Conservation (phyloP, 1,140 invertebrate species). For the Drosophila sproati region DNA sequence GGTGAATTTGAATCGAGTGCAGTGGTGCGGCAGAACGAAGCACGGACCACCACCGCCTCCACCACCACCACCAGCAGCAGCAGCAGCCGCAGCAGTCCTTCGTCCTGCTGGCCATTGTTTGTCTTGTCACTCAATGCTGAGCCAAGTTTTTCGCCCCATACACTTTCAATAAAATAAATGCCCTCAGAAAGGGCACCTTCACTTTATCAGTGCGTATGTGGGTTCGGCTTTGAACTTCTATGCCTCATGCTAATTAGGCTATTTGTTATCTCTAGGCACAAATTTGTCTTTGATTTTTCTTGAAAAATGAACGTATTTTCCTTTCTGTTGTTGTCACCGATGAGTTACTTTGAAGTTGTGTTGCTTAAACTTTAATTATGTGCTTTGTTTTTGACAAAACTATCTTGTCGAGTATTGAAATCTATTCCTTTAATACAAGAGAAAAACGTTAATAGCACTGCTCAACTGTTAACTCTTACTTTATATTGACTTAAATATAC, state of each 20-base stretch:
- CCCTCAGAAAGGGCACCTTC: slow-evolving; percentile 19
- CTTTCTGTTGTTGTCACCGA: background rate
- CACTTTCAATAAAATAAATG: slow-evolving; percentile 45
- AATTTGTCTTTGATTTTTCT: slow-evolving; percentile 19
- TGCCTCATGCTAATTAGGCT: slow-evolving; percentile 23
- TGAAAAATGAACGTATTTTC: background rate
- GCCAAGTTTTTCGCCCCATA: slow-evolving; percentile 41
- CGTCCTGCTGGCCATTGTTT: slow-evolving; percentile 59
- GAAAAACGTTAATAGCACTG: too few relatives aligned
- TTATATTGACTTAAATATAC: too few relatives aligned
- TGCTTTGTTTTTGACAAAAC: background rate
- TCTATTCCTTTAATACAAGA: background rate
- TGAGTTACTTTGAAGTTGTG: background rate
- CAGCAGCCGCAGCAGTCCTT: slow-evolving; percentile 23
- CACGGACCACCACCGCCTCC: background rate
- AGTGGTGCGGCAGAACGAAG: slow-evolving; percentile 52
- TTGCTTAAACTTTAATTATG: background rate
- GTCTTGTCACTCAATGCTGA: slow-evolving; percentile 60
- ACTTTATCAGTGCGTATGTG: slow-evolving; percentile 25
- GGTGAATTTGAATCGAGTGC: slow-evolving; percentile 35
- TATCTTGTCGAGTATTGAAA: background rate
- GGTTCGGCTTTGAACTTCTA: slow-evolving; percentile 18
- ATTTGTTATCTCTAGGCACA: slow-evolving; percentile 9
- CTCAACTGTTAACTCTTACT: too few relatives aligned
- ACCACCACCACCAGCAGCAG: background rate